Evolutionary conservation across 2,113 vertebrate genomes (phyloP).

Genomic region (Melozone crissalis): DNA sequence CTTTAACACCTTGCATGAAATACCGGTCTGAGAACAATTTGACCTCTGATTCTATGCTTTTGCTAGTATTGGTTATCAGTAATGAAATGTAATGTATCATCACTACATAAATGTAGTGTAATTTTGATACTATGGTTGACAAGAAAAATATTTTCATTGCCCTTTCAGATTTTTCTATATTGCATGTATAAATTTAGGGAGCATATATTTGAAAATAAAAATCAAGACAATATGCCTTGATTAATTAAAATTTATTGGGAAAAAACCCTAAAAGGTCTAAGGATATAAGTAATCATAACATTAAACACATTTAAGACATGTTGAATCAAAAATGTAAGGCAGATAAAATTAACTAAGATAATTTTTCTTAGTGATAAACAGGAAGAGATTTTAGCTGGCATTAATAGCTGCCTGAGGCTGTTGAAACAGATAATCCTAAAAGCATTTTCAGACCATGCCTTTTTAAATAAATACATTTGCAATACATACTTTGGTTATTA

Average conservation of each 20-base stretch:
- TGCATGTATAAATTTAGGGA: neutral
- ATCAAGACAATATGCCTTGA: neutral
- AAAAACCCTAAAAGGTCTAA: neutral
- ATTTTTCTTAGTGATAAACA: constrained; percentile 9
- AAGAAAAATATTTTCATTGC: neutral
- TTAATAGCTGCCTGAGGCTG: neutral
- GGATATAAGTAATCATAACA: neutral
- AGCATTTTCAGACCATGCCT: neutral
- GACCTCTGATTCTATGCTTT: neutral
- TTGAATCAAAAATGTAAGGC: neutral
- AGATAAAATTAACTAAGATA: constrained; percentile 2
- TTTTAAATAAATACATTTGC: neutral
- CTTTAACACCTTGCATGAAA: neutral
- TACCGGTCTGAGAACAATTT: neutral
- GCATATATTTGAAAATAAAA: neutral
- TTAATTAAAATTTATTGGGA: neutral
- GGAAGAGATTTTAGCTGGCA: constrained; percentile 29
- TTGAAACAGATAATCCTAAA: constrained; percentile 1
- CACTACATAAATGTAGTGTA: neutral
- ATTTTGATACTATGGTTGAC: neutral
- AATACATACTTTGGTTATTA: neutral
- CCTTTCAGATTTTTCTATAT: neutral
- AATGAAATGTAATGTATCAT: neutral
- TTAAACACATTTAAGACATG: neutral
- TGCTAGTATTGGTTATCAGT: neutral